Conservation (phyloP, 1,140 invertebrate genomes). For the Eueides isabella region DNA sequence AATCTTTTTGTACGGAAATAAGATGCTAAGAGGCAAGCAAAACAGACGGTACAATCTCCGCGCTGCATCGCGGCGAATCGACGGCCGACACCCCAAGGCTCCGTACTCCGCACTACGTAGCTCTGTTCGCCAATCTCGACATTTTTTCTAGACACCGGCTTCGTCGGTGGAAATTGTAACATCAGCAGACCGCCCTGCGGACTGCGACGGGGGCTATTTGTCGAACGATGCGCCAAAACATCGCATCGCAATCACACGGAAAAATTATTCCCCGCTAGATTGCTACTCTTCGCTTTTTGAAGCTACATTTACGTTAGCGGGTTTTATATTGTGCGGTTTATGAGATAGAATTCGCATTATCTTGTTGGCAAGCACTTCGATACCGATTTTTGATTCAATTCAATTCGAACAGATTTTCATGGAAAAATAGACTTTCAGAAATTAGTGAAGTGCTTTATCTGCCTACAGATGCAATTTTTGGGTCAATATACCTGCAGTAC, state of each 20-base stretch:
- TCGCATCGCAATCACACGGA: constrained; percentile 76
- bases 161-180: constrained; percentile 66
- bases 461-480: constrained; percentile 22
- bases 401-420: constrained; percentile 54
- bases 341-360: constrained; percentile 73
- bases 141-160: constrained; percentile 71
- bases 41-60: constrained; percentile 77
- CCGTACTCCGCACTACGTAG: constrained; percentile 44
- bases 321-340: constrained; percentile 71
- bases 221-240: constrained; percentile 80
- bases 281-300: constrained; percentile 72
- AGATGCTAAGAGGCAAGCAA: constrained; percentile 76
- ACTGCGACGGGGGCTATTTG: constrained; percentile 75
- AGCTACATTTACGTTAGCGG: constrained; percentile 72
- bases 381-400: constrained; percentile 67
- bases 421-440: constrained; percentile 43
- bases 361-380: constrained; percentile 71
- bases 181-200: constrained; percentile 72
- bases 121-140: constrained; percentile 72
- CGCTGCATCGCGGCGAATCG: constrained; percentile 75
- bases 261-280: constrained; percentile 74
- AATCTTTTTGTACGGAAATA: constrained; percentile 74
- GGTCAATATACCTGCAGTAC: constrained; percentile 15
- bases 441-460: constrained; percentile 38
- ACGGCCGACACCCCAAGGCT: constrained; percentile 68